Evolutionary conservation across 2,797 vertebrate genomes (phyloP).

Genomic region (Gorsachius magnificus): DNA sequence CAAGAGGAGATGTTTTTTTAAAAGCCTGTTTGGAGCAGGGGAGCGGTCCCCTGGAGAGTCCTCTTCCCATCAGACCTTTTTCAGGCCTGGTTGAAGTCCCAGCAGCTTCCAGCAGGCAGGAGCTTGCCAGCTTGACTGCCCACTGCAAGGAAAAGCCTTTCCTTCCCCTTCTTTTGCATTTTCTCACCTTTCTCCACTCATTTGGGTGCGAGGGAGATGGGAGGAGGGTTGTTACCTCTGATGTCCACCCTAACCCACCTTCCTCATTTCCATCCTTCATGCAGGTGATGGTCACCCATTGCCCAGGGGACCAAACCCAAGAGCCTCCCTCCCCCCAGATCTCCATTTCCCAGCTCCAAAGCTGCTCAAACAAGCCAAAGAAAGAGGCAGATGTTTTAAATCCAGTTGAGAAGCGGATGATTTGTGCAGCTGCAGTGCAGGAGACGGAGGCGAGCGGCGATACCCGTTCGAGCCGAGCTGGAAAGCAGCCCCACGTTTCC

Average conservation of each 20-base stretch:
- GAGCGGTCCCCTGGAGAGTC: neutral
- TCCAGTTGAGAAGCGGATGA: neutral
- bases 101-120: neutral
- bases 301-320: neutral
- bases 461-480: neutral
- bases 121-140: neutral
- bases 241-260: too few relatives aligned
- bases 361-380: neutral
- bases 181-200: neutral
- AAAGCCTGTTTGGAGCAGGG: neutral
- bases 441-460: neutral
- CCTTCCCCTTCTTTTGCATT: neutral
- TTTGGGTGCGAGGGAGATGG: fast-evolving
- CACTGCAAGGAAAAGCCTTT: neutral
- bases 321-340: neutral
- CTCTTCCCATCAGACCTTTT: neutral
- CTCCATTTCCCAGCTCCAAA: neutral
- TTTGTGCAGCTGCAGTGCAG: neutral
- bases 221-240: neutral
- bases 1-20: neutral
- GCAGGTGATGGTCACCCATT: neutral
- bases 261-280: neutral
- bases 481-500: neutral
- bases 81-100: neutral
- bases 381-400: neutral